Evolutionary conservation across 2,113 vertebrate species (phyloP).

Genomic region (Lepidothrix coronata): DNA sequence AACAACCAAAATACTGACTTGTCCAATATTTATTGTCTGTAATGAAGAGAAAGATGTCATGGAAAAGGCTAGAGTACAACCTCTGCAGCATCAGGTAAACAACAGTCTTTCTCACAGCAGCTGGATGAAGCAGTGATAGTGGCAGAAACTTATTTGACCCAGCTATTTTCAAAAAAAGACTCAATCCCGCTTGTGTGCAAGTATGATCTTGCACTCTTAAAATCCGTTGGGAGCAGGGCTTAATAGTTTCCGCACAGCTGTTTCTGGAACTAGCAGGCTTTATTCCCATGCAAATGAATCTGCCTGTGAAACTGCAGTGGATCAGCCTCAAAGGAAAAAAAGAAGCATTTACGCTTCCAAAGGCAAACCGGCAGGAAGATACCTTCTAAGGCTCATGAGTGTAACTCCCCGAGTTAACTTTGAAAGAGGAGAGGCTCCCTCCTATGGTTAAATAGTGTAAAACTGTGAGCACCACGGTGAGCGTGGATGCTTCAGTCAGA

Average conservation of each 20-base stretch:
- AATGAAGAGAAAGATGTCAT: neutral
- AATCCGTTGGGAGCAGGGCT: neutral
- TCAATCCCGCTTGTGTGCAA: neutral
- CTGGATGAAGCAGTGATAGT: neutral
- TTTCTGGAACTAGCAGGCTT: neutral
- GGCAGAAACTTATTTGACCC: conserved; percentile 18
- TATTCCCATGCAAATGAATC: neutral
- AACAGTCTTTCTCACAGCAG: neutral
- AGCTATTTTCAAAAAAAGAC: conserved; percentile 3
- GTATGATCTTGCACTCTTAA: neutral
- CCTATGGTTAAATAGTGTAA: neutral
- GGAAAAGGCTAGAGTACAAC: neutral
- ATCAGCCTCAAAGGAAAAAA: neutral
- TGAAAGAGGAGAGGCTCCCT: conserved; percentile 43
- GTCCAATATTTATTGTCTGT: neutral
- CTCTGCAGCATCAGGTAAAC: neutral
- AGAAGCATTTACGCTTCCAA: neutral
- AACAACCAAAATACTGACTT: neutral
- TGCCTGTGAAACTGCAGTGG: neutral
- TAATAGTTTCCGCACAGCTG: neutral
- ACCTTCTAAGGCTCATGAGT: neutral
- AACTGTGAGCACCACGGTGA: neutral
- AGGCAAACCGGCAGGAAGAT: neutral
- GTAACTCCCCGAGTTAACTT: neutral
- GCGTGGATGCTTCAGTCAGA: neutral